Evolutionary conservation across 2,113 vertebrate species (phyloP).

Genomic region (Oxyura jamaicensis): DNA sequence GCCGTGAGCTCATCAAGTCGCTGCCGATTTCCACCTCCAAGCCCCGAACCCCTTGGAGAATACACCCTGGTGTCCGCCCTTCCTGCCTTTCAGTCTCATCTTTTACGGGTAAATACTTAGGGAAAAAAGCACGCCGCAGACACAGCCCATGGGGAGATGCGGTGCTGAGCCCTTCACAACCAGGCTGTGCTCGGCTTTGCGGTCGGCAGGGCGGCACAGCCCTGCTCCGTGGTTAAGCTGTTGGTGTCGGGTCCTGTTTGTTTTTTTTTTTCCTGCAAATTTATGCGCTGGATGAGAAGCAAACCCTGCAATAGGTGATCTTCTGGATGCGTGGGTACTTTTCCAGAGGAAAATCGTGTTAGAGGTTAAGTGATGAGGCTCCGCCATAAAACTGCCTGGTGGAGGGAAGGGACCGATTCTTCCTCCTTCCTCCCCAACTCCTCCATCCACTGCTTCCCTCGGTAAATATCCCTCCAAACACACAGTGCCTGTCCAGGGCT

Average conservation of each 20-base stretch:
- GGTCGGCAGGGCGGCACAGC: accelerated
- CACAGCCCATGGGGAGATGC: accelerated
- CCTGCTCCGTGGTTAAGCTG: neutral
- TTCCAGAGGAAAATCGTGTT: constrained; percentile 20
- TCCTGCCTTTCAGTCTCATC: neutral
- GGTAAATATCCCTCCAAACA: neutral
- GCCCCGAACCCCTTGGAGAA: neutral
- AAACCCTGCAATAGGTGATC: constrained; percentile 22
- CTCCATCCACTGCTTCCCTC: neutral
- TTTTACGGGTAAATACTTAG: neutral
- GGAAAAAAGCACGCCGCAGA: neutral
- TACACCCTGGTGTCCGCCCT: neutral
- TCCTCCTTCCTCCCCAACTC: neutral
- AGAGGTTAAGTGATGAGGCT: constrained; percentile 28
- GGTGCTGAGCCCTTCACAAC: neutral
- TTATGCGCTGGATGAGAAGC: neutral
- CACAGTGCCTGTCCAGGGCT: accelerated
- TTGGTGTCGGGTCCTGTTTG: neutral
- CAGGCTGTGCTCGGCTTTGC: neutral
- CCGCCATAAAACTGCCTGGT: constrained; percentile 8
- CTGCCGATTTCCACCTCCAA: neutral
- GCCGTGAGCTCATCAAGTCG: neutral
- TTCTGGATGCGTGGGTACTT: neutral
- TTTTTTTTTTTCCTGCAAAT: neutral
- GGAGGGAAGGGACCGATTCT: neutral